phyloP scores from a whole-genome alignment of 2,888 invertebrate species.

The Ornithoptera priamus region DNA sequence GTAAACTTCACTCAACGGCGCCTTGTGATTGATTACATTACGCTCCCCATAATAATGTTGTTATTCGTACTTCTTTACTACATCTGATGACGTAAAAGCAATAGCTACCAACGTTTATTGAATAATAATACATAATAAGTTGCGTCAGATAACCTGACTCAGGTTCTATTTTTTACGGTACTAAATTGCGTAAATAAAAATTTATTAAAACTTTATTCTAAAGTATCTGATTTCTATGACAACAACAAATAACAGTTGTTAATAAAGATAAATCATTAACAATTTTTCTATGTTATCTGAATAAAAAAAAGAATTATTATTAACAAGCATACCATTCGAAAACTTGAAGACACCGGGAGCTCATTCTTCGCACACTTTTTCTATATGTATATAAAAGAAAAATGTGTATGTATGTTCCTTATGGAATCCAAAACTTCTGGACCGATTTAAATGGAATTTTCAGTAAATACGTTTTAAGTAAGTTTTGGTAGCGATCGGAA shows the following conservation, averaged over 20 bases:
- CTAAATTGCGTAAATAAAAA: neutral
- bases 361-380: no score
- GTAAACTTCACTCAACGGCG: conserved; percentile 59
- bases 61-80: conserved; percentile 48
- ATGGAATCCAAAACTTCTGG: no score
- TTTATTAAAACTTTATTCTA: neutral
- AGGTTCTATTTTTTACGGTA: neutral
- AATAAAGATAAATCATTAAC: neutral
- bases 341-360: no score
- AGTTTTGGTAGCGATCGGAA: no score
- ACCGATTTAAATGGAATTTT: no score
- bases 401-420: no score
- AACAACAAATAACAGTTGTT: neutral
- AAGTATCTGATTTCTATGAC: no score
- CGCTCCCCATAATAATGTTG: conserved; percentile 64
- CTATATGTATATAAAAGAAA: no score
- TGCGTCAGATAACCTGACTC: conserved; percentile 1
- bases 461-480: no score
- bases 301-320: no score
- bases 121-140: conserved; percentile 8
- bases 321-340: no score
- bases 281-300: no score
- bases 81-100: conserved; percentile 39
- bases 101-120: conserved; percentile 13
- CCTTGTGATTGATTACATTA: conserved; percentile 66